phyloP scores from a whole-genome alignment of 2,797 vertebrate species.

The Periophthalmus magnuspinnatus region DNA sequence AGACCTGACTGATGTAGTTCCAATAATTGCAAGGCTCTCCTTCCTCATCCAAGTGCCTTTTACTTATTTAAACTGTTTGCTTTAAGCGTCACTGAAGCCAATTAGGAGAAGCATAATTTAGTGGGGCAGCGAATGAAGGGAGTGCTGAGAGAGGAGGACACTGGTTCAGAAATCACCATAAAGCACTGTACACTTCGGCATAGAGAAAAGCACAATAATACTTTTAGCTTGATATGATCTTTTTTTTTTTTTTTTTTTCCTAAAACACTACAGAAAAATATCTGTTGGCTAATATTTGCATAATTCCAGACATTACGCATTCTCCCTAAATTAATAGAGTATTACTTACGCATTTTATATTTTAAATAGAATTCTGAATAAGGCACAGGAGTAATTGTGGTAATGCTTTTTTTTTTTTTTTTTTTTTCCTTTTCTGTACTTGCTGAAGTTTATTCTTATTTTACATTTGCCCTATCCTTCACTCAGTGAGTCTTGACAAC shows the following conservation, averaged over 20 bases:
- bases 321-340: too few species aligned
- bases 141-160: conserved; percentile 27
- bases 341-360: too few species aligned
- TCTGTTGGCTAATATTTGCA: background rate
- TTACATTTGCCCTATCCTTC: background rate
- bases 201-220: conserved; percentile 16
- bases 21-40: conserved; percentile 80
- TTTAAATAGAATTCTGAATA: too few species aligned
- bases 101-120: conserved; percentile 81
- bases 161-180: conserved; percentile 29
- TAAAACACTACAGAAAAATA: background rate
- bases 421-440: too few species aligned
- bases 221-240: background rate
- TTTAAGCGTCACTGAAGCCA: conserved; percentile 80
- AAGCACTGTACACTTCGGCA: conserved; percentile 10
- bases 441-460: too few species aligned
- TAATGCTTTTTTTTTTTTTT: too few species aligned
- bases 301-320: background rate
- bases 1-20: conserved; percentile 86
- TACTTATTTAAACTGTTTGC: conserved; percentile 85
- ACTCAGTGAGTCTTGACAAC: background rate
- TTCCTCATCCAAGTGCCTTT: conserved; percentile 78
- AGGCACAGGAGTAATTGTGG: too few species aligned
- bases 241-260: too few species aligned
- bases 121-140: conserved; percentile 60